Evolutionary conservation across 2,888 invertebrate species (phyloP).

Genomic region (Chymomyza fuscimana): DNA sequence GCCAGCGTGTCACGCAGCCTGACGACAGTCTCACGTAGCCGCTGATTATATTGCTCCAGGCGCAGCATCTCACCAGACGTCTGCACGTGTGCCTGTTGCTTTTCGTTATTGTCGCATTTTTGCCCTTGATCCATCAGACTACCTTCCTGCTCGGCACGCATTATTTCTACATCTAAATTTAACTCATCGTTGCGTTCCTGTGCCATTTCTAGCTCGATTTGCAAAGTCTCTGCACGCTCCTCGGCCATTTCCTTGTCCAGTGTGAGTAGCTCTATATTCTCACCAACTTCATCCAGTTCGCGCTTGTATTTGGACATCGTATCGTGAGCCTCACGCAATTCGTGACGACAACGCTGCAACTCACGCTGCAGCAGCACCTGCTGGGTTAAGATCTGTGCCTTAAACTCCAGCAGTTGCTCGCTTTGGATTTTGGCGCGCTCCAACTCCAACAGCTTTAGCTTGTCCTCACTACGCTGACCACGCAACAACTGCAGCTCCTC

Average conservation of each 20-base stretch:
- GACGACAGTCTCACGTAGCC: constrained; percentile 95
- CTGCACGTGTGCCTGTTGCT: constrained; percentile 66
- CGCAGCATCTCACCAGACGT: constrained; percentile 84
- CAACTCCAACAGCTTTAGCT: constrained; percentile 92
- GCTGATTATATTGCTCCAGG: constrained; percentile 95
- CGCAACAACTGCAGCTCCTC: constrained; percentile 95
- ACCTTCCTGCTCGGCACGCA: constrained; percentile 88
- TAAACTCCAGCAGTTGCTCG: constrained; percentile 96
- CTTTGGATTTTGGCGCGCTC: constrained; percentile 93
- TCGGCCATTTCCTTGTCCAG: constrained; percentile 99
- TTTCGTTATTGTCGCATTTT: constrained; percentile 52
- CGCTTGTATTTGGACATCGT: constrained; percentile 91
- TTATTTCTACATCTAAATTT: constrained; percentile 90
- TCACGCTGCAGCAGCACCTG: constrained; percentile 92
- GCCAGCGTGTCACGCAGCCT: constrained; percentile 95
- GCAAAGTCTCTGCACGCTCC: constrained; percentile 90
- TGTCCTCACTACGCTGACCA: constrained; percentile 92
- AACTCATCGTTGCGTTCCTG: constrained; percentile 95
- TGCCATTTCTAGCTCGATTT: constrained; percentile 91
- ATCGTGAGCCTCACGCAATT: constrained; percentile 92
- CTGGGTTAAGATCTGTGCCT: constrained; percentile 94
- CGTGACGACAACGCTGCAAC: constrained; percentile 90
- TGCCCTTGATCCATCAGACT: constrained; percentile 43
- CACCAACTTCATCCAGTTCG: constrained; percentile 94
- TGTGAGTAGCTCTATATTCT: constrained; percentile 97